Evolutionary conservation across 2,888 invertebrate species (phyloP).

Genomic region (Portevinia maculata): DNA sequence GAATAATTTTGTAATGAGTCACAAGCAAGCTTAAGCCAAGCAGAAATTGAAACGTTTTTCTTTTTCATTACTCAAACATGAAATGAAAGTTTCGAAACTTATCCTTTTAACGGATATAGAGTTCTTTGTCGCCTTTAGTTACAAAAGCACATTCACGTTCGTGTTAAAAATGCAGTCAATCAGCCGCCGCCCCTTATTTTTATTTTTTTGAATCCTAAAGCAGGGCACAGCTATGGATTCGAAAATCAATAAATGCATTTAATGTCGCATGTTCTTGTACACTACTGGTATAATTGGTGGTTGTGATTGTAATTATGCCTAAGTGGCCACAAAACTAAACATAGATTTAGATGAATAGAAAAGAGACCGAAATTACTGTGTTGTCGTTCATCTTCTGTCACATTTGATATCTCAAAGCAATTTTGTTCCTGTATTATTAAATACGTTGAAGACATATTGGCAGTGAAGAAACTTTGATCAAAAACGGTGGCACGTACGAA

Average conservation of each 20-base stretch:
- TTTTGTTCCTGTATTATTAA: constrained; percentile 50
- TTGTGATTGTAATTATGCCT: constrained; percentile 9
- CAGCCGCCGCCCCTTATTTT: not conserved
- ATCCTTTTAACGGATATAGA: constrained; percentile 37
- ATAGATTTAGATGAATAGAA: constrained; percentile 1
- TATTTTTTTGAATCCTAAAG: constrained; percentile 9
- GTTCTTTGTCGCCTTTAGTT: constrained; percentile 27
- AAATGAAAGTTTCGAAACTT: constrained; percentile 14
- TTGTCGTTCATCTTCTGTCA: constrained; percentile 12
- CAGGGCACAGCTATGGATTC: constrained; percentile 40
- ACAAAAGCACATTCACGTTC: constrained; percentile 35
- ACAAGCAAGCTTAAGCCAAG: not conserved
- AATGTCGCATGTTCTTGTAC: constrained; percentile 28
- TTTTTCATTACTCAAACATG: not conserved
- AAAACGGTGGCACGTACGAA: constrained; percentile 35
- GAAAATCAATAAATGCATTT: constrained; percentile 48
- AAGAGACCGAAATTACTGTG: not conserved
- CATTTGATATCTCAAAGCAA: constrained; percentile 25
- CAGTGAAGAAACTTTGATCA: not conserved
- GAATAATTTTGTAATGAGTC: constrained; percentile 4
- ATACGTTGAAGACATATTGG: not conserved
- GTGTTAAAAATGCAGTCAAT: not conserved
- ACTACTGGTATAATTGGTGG: constrained; percentile 6
- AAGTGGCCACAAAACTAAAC: not conserved
- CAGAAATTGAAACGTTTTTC: not conserved